Evolutionary conservation across 1,140 invertebrate genomes (phyloP).

Genomic region (Agraylea sexmaculata): DNA sequence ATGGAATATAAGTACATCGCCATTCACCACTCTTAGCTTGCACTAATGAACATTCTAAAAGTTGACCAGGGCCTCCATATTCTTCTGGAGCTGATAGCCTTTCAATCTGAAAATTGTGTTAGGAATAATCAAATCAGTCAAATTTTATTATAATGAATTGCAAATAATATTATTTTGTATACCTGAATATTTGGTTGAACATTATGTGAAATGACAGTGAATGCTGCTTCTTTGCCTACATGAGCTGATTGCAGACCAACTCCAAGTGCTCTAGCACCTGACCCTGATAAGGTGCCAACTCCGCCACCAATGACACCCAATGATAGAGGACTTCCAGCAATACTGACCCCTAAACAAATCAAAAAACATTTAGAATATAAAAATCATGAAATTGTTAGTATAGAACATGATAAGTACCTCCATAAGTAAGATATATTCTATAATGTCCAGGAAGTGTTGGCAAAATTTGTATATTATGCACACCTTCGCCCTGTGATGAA

Average conservation of each 20-base stretch:
- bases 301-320: slow-evolving; percentile 40
- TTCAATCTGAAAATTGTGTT: slow-evolving; percentile 28
- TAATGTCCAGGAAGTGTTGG: slow-evolving; percentile 83
- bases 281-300: slow-evolving; percentile 30
- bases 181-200: slow-evolving; percentile 43
- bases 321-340: slow-evolving; percentile 48
- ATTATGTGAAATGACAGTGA: slow-evolving; percentile 50
- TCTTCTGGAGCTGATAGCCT: slow-evolving; percentile 33
- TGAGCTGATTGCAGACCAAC: slow-evolving; percentile 54
- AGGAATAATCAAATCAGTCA: background rate
- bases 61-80: slow-evolving; percentile 29
- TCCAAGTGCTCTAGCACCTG: slow-evolving; percentile 43
- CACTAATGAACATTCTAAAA: slow-evolving; percentile 33
- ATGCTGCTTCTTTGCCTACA: slow-evolving; percentile 59
- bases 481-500: slow-evolving; percentile 57
- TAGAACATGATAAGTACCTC: slow-evolving; percentile 35
- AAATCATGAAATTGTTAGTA: background rate
- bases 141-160: background rate
- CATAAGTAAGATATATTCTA: slow-evolving; percentile 78
- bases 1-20: slow-evolving; percentile 45
- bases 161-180: background rate
- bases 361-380: slow-evolving; percentile 6
- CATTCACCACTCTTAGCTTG: slow-evolving; percentile 35
- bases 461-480: slow-evolving; percentile 69
- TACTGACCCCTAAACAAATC: slow-evolving; percentile 40